A percentile compares a stretch with the other conserved stretches of the same genome.
Evolutionary conservation across 2,888 invertebrate genomes (phyloP).

Genomic region (Pyrrhopygopsis socrates): DNA sequence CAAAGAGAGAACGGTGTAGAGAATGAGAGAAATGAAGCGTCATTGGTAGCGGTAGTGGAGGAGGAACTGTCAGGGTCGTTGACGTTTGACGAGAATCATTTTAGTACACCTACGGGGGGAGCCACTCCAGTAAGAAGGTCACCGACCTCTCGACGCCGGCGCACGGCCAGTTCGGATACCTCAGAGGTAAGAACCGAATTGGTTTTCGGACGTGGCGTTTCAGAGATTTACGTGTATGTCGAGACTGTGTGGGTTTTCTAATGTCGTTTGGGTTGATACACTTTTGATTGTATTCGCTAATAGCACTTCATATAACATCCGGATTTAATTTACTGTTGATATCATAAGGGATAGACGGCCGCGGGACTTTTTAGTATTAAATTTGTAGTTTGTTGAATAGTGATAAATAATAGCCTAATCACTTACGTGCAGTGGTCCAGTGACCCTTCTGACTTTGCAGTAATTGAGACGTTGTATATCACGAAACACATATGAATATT

Average conservation of each 20-base stretch:
- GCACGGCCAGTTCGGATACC: constrained; percentile 91
- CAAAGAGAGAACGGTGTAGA: constrained; percentile 77
- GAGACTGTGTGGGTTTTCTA: constrained; percentile 42
- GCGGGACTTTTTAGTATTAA: background rate
- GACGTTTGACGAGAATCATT: constrained; percentile 94
- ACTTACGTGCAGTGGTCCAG: background rate
- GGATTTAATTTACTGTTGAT: constrained; percentile 44
- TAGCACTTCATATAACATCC: constrained; percentile 37
- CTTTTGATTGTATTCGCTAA: constrained; percentile 39
- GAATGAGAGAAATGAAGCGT: constrained; percentile 71
- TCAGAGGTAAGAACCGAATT: constrained; percentile 93
- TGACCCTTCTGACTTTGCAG: too few species aligned
- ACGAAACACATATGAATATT: too few species aligned
- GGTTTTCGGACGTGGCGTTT: constrained; percentile 88
- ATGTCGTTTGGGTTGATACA: constrained; percentile 38
- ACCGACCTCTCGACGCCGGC: constrained; percentile 84
- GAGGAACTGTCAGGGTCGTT: constrained; percentile 88
- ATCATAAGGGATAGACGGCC: constrained; percentile 25
- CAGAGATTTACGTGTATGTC: constrained; percentile 56
- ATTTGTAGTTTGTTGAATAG: background rate
- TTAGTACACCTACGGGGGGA: constrained; percentile 93
- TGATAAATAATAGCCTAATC: background rate
- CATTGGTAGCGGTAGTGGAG: constrained; percentile 68
- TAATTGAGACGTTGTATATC: too few species aligned
- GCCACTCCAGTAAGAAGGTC: constrained; percentile 85